Evolutionary conservation across 2,113 vertebrate species (phyloP), one percentile per base, ranked within the genome.

Genomic region (Corapipo altera): DNA sequence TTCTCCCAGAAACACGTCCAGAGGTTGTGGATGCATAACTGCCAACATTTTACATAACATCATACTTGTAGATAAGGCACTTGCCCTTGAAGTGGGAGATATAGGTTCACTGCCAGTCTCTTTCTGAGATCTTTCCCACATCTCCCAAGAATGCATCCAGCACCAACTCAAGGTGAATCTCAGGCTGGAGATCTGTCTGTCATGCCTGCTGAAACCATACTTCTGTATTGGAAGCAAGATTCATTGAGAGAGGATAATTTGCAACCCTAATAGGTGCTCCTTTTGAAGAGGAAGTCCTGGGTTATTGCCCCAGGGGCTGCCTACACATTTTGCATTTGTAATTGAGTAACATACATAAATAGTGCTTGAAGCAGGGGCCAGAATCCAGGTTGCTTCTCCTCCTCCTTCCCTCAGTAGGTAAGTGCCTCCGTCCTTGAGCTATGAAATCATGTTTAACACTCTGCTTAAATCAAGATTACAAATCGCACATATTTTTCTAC

Each of bases 241-340:
- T 86, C 69, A 91, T 35, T 16, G 65, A 86, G 69, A 83, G 51
- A 86, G 55, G 33, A 59, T 91, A 83, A 95, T 97, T 97, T 97
- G 94, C 96, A 96, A 96, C 35, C 33, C 43, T 95, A 95, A 97
- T 91, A 85, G 79, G 26, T 81, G 35, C 39, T 91, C 21, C 88
- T 93, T 96, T 93, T 86, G 72, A 96, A 93, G 89, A 95, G 83
- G 91, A 96, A 95, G 91, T 92, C 69, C 89, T 71, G 67, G 26
- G 21, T 95, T 93, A 61, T 86, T 81, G 92, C 96, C 48, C 12
- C 57, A 89, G 91, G 88, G 51, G 33, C 80, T 95, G 92, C 95
- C 94, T 96, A 93, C 96, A 84, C 37, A 55, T 93, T 97, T 96
- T 95, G 86, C 91, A 95, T 96, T 81, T 93, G 69, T 81, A 88